Base-by-base conservation (phyloP, 2,797 vertebrate species). In the Crax fasciolata region DNA sequence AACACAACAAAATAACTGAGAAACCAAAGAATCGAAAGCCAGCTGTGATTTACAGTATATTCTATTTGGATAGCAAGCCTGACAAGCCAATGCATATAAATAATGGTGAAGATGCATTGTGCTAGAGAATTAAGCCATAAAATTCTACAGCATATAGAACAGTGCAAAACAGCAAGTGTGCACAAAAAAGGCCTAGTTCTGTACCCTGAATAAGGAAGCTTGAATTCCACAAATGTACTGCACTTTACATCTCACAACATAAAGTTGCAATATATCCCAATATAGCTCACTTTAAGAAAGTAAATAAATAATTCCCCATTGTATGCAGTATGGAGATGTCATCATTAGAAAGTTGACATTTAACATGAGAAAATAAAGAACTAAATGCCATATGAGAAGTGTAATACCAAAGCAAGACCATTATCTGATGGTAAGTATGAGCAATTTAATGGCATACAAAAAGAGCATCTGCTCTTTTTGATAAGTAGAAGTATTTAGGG, bases 391-490 rank as follows among this genome's bases (percentile, higher is more conserved):
- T 63, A 75, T 76, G 44, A 48, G n/a, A 84, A 84, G 7, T 3
- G 5, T 15, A 70, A 62, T 35, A 38, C 20, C 49, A 67, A 79
- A 58, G 27, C 18, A 83, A 62, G 18, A n/a, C 15, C 59, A 74
- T 73, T 89, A 84, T 76, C 59, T 84, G 66, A 58, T 27, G 12
- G 54, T 18, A 68, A 88, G 81, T 88, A 70, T 58, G 28, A 87
- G 32, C 23, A 32, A 65, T 81, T 87, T 80, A 88, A 83, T 62
- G 38, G 16, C 30, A n/a, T n/a, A n/a, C n/a, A n/a, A n/a, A n/a
- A n/a, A n/a, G n/a, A 83, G 20, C 70, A 84, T 67, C 61, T 93
- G 68, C 49, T 87, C 72, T 84, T 91, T 89, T 81, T 84, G 43
- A 32, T 65, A 78, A 61, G 48, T 49, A 32, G 61, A 78, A 61